A percentile compares a stretch with the other conserved stretches of the same genome.
Conservation (phyloP, 1,140 invertebrate species). For the Carposina sasakii region DNA sequence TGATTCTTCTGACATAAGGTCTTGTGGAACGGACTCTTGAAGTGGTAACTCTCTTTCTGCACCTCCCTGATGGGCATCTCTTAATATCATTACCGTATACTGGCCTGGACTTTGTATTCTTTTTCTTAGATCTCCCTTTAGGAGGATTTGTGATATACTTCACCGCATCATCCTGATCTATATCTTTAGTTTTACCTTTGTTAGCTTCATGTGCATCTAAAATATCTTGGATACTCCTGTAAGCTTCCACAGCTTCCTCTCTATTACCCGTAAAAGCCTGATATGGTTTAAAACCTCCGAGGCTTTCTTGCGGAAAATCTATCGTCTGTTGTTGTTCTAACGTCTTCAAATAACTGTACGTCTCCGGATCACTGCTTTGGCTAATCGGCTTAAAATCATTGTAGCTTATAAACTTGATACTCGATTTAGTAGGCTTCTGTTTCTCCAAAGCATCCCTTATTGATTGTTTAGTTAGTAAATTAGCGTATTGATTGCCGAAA, state of each 20-base stretch:
- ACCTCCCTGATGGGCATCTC: constrained; percentile 38
- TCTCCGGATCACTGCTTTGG: constrained; percentile 41
- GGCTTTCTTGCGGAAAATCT: constrained; percentile 20
- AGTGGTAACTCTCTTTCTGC: constrained; percentile 31
- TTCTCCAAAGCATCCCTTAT: constrained; percentile 20
- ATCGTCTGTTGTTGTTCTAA: constrained; percentile 41
- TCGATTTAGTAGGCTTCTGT: constrained; percentile 28
- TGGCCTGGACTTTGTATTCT: constrained; percentile 3
- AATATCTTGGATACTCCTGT: constrained; percentile 55
- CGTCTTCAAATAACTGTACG: constrained; percentile 49
- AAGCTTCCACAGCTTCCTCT: constrained; percentile 41
- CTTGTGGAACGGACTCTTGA: constrained; percentile 23
- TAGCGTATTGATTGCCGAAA: constrained; percentile 33
- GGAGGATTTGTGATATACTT: constrained; percentile 24
- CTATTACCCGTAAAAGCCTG: constrained; percentile 15
- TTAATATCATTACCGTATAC: constrained; percentile 13
- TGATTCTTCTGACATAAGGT: constrained; percentile 39
- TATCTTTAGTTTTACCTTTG: constrained; percentile 26
- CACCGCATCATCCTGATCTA: constrained; percentile 14
- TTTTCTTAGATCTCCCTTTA: background rate
- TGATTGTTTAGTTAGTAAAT: constrained; percentile 28
- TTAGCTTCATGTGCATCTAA: constrained; percentile 52
- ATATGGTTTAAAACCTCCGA: constrained; percentile 34
- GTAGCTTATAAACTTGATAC: constrained; percentile 46
- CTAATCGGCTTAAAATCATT: constrained; percentile 45